Conservation (phyloP, 2,888 invertebrate species). For the Punctoribates punctum region DNA sequence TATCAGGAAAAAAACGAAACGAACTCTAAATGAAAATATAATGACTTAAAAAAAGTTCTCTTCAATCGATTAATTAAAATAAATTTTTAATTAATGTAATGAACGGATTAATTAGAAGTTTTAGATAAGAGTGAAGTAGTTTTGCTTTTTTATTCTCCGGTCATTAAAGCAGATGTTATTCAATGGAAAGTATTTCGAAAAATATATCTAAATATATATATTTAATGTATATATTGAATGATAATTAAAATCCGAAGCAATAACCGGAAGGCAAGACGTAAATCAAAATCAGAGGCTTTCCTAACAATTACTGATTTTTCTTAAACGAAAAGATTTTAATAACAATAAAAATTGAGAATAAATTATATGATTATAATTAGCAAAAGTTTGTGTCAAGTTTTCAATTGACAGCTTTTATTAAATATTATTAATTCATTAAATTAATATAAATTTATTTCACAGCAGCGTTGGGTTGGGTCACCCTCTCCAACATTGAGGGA, state of each 20-base stretch:
- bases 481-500: not conserved
- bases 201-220: not conserved
- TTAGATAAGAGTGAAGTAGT: not conserved
- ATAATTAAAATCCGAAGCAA: slow-evolving; percentile 6
- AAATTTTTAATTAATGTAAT: not conserved
- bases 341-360: not conserved
- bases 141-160: not conserved
- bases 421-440: not conserved
- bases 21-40: not conserved
- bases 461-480: slow-evolving; percentile 9
- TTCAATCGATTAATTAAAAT: not conserved
- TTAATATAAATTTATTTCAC: slow-evolving; percentile 20
- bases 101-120: slow-evolving; percentile 7
- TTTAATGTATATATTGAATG: not conserved
- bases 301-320: not conserved
- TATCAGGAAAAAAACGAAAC: not conserved
- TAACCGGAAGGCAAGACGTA: slow-evolving; percentile 14
- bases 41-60: not conserved
- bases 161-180: not conserved
- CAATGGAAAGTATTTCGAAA: not conserved
- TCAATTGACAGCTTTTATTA: slow-evolving; percentile 9
- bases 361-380: not conserved
- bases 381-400: too few relatives aligned
- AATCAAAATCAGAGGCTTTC: not conserved
- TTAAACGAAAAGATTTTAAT: too few relatives aligned